Conservation (phyloP, 2,113 vertebrate species). For the Sprattus sprattus region DNA sequence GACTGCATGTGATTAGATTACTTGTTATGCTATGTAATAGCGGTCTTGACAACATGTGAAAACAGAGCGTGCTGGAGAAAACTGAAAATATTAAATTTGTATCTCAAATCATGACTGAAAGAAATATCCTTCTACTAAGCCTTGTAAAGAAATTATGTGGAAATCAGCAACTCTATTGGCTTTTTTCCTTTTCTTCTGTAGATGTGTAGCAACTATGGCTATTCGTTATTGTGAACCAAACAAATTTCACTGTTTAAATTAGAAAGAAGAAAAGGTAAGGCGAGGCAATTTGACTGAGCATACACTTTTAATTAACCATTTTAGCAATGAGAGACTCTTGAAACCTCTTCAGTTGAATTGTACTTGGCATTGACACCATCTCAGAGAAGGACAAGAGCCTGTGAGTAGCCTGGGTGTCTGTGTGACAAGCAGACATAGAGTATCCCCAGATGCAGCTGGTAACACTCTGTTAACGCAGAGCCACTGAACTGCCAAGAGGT, state of each 20-base stretch:
- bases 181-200: background rate
- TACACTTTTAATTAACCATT: too few species aligned
- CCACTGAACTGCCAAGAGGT: background rate
- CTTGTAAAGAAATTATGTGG: background rate
- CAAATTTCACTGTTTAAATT: too few species aligned
- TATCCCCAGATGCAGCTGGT: background rate
- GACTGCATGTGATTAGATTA: too few species aligned
- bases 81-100: background rate
- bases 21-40: background rate
- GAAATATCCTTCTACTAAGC: background rate
- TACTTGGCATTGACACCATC: background rate
- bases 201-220: background rate
- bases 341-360: background rate
- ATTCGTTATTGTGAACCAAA: background rate
- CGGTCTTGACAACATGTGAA: background rate
- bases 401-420: background rate
- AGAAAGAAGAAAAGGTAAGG: background rate
- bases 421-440: background rate
- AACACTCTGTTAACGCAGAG: background rate
- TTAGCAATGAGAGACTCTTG: too few species aligned
- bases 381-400: background rate
- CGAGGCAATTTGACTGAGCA: too few species aligned
- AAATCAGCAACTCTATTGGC: background rate
- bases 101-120: background rate
- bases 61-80: background rate